Evolutionary conservation across 2,797 vertebrate genomes (phyloP), one percentile per base, ranked within the genome.

Genomic region (Danio aesculapii): DNA sequence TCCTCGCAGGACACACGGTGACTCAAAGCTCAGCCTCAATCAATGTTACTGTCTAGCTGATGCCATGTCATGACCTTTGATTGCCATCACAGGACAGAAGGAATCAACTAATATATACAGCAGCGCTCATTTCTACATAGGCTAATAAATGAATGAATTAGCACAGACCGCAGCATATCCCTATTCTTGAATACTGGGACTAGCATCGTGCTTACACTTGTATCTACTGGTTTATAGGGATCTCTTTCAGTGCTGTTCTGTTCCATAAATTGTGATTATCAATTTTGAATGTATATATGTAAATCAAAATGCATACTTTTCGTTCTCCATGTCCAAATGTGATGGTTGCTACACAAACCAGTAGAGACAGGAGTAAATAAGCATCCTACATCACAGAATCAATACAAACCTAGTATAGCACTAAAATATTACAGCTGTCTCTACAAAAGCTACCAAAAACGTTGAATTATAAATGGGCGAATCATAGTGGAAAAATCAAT

Each of bases 261-360:
- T 70, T 10, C 64, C 75, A 19, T 68, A 58, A 66, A 68, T 6
- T 53, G 39, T 71, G n/a, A 52, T 58, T 55, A 10, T 55, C 3
- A 10, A 43, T 44, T 44, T 58, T 21, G 2, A 16, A 57, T 10
- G 39, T 8, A 6, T 55, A 19, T 44, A 41, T 75, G 12, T n/a
- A 14, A 63, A 62, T 41, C 8, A 50, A 14, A 52, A 8, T 1
- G 6, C n/a, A 12, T 4, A 1, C 0, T 12, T 75, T 85, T 86
- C 81, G 77, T 67, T 85, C 90, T 92, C 90, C 91, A 90, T 92
- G 86, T 92, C 90, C 91, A 92, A 84, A 91, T 87, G 89, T 91
- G 90, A 80, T 90, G 92, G 92, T 92, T 93, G 92, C 90, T 86
- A 87, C 86, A 90, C 91, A 93, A 91, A 94, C 92, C 92, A 94